A percentile compares a stretch with the other conserved stretches of the same genome.
Evolutionary conservation across 2,797 vertebrate species (phyloP).

Genomic region (Neopelma chrysocephalum): DNA sequence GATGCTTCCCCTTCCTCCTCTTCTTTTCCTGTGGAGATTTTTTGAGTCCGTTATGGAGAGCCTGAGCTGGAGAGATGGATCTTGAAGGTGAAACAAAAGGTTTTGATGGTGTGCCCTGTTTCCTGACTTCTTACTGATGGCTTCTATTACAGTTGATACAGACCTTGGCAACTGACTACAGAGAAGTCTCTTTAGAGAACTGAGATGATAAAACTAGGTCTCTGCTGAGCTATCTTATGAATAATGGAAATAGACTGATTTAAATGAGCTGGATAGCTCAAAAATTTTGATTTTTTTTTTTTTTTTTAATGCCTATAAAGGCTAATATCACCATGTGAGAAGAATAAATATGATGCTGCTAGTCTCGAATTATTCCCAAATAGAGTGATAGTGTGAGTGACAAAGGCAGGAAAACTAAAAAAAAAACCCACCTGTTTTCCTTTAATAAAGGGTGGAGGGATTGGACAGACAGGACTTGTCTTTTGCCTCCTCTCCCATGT

Average conservation of each 20-base stretch:
- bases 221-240: not conserved
- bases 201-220: not conserved
- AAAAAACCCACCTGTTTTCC: rapidly evolving
- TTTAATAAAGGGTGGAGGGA: not conserved
- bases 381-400: not conserved
- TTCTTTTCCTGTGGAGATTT: not conserved
- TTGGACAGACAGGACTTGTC: not conserved
- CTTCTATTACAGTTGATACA: not conserved
- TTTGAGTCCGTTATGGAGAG: not conserved
- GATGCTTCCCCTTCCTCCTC: not conserved
- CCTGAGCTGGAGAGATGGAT: not conserved
- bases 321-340: not conserved
- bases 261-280: not conserved
- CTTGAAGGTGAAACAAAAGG: not conserved
- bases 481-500: not conserved
- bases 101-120: not conserved
- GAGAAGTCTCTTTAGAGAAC: not conserved
- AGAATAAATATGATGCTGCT: not conserved
- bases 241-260: not conserved
- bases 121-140: not conserved
- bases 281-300: not conserved
- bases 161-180: not conserved
- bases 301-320: not conserved
- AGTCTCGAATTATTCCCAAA: not conserved
- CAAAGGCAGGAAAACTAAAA: not conserved